These are phyloP conservation scores for Perca flavescens DNA, from an alignment of 2,113 vertebrate genomes.

Conservation along the genomic window DNA sequence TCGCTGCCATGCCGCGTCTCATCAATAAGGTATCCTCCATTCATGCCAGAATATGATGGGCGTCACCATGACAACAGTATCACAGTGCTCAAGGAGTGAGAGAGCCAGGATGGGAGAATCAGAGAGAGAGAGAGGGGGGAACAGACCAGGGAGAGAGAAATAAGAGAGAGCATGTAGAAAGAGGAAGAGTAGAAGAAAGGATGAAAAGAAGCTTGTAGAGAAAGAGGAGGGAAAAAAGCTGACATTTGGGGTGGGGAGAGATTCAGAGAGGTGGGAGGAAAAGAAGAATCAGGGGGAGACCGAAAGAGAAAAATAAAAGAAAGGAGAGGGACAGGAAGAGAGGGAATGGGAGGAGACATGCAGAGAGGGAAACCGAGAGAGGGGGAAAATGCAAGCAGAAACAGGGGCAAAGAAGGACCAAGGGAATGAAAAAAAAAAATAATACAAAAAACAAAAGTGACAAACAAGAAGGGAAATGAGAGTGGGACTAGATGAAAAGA, in stretches of 20 bases:
- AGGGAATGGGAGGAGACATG: background rate
- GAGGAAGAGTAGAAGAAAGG: constrained; percentile 19
- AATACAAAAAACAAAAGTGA: constrained; percentile 19
- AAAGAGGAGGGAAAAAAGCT: constrained; percentile 7
- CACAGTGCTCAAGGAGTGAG: constrained; percentile 74
- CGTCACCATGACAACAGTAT: constrained; percentile 84
- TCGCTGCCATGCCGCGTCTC: constrained; percentile 67
- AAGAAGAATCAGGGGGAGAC: background rate
- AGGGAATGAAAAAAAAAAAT: constrained; percentile 17
- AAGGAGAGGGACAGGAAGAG: background rate
- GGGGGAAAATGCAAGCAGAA: constrained; percentile 19
- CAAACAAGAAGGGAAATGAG: constrained; percentile 34
- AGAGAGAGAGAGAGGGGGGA: background rate
- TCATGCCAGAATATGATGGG: constrained; percentile 81
- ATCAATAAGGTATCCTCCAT: constrained; percentile 82
- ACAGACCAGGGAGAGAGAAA: constrained; percentile 18
- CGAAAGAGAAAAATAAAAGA: background rate
- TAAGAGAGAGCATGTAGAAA: constrained; percentile 19
- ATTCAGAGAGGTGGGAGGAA: constrained; percentile 4
- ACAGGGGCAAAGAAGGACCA: constrained; percentile 12
- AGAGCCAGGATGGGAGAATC: constrained; percentile 44
- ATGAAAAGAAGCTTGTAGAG: constrained; percentile 49
- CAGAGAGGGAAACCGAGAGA: constrained; percentile 18
- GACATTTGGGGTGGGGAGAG: background rate
- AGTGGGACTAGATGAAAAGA: constrained; percentile 17